Conservation (phyloP, 2,888 invertebrate genomes). For the Monochamus alternatus region DNA sequence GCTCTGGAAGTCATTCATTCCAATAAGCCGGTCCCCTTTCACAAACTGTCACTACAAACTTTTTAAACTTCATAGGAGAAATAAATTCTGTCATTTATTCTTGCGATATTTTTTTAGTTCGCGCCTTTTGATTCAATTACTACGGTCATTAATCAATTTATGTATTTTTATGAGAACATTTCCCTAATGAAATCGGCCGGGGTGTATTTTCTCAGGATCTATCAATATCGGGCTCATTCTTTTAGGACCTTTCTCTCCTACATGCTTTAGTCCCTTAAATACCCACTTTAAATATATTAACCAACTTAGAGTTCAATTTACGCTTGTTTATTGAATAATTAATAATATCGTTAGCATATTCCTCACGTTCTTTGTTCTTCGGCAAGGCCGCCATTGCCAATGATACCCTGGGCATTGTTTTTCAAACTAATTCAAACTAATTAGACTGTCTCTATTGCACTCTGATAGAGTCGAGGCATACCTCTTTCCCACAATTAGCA, state of each 20-base stretch:
- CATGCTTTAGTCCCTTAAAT: no score
- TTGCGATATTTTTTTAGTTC: constrained; percentile 67
- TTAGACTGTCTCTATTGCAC: no score
- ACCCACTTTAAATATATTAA: no score
- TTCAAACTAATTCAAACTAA: no score
- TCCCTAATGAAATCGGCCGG: constrained; percentile 66
- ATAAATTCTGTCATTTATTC: constrained; percentile 68
- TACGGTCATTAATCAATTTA: constrained; percentile 70
- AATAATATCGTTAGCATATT: no score
- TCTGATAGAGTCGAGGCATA: no score
- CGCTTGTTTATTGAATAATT: no score
- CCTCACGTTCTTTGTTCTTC: no score
- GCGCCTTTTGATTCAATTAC: constrained; percentile 70
- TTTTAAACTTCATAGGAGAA: constrained; percentile 67
- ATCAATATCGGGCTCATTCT: constrained; percentile 29
- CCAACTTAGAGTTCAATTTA: no score
- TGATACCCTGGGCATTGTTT: no score
- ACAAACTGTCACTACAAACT: constrained; percentile 68
- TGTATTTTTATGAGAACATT: constrained; percentile 69
- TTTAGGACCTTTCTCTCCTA: neutral
- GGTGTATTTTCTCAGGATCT: constrained; percentile 47
- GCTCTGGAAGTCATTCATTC: constrained; percentile 64
- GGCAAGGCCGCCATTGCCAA: no score
- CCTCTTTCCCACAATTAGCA: no score
- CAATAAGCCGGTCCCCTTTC: constrained; percentile 65